These are phyloP conservation scores for Bugulina stolonifera DNA, from an alignment of 2,888 invertebrate species.

Conservation along the genomic window DNA sequence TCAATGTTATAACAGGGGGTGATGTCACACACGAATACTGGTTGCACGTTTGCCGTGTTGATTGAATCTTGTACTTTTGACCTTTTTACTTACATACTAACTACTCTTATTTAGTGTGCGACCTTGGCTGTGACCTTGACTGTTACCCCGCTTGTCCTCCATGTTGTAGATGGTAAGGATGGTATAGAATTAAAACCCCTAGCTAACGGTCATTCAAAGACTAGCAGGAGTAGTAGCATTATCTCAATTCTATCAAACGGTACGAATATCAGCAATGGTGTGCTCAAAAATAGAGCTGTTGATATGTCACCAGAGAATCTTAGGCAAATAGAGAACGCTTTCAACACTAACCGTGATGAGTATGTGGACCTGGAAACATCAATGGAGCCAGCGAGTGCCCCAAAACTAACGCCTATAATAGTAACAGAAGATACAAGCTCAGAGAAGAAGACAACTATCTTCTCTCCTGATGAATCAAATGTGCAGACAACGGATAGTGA, in stretches of 20 bases:
- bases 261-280: constrained; percentile 9
- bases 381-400: constrained; percentile 4
- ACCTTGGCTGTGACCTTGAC: too few relatives aligned
- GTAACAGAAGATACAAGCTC: neutral
- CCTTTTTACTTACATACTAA: too few relatives aligned
- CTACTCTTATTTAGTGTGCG: neutral
- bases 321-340: constrained; percentile 18
- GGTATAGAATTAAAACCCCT: neutral
- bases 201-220: constrained; percentile 3
- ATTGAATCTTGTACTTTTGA: too few relatives aligned
- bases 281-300: constrained; percentile 6
- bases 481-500: neutral
- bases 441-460: constrained; percentile 3
- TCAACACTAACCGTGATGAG: constrained; percentile 14
- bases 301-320: constrained; percentile 22
- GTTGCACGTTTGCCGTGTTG: too few relatives aligned
- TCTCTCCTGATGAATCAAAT: neutral
- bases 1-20: too few relatives aligned
- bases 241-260: constrained; percentile 13
- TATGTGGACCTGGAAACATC: neutral
- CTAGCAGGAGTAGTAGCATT: constrained; percentile 12
- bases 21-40: too few relatives aligned
- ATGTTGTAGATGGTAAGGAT: neutral
- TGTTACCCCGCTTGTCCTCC: neutral
- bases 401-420: constrained; percentile 4